phyloP scores from a whole-genome alignment of 2,113 vertebrate species.

The Ophthalmolycus amberensis region DNA sequence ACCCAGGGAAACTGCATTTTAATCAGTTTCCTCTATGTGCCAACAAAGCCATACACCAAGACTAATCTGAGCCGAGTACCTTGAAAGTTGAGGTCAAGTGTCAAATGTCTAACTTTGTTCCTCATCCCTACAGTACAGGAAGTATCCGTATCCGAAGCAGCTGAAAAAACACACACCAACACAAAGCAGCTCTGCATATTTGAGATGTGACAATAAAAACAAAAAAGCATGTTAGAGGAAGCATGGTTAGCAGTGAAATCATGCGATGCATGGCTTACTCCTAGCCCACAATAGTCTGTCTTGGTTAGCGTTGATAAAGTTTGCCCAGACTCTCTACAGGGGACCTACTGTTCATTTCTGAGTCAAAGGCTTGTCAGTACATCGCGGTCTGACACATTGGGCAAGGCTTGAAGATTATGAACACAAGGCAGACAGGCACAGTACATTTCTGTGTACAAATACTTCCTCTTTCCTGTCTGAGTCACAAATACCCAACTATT shows the following conservation, averaged over 20 bases:
- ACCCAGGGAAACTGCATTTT: constrained; percentile 44
- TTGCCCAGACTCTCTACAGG: constrained; percentile 40
- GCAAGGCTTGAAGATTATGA: constrained; percentile 46
- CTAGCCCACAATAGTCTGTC: constrained; percentile 41
- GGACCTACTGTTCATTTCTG: constrained; percentile 38
- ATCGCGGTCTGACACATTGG: constrained; percentile 46
- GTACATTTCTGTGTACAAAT: constrained; percentile 58
- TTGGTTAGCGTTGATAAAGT: constrained; percentile 55
- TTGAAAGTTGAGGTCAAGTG: constrained; percentile 49
- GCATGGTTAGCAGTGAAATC: constrained; percentile 28
- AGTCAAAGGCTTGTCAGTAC: constrained; percentile 53
- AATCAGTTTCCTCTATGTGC: constrained; percentile 49
- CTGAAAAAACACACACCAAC: constrained; percentile 5
- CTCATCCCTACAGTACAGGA: neutral
- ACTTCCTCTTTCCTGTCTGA: constrained; percentile 57
- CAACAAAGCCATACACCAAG: constrained; percentile 42
- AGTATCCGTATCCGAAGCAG: neutral
- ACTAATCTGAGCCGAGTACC: constrained; percentile 20
- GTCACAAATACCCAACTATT: constrained; percentile 62
- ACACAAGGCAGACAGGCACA: constrained; percentile 50
- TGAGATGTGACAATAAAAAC: constrained; percentile 45
- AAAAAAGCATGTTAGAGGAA: constrained; percentile 7
- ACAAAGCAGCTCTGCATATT: constrained; percentile 18
- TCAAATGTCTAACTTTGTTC: constrained; percentile 53
- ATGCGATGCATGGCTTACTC: constrained; percentile 43